Base-by-base conservation (phyloP, 2,113 vertebrate genomes). In the Monarcha castaneiventris region DNA sequence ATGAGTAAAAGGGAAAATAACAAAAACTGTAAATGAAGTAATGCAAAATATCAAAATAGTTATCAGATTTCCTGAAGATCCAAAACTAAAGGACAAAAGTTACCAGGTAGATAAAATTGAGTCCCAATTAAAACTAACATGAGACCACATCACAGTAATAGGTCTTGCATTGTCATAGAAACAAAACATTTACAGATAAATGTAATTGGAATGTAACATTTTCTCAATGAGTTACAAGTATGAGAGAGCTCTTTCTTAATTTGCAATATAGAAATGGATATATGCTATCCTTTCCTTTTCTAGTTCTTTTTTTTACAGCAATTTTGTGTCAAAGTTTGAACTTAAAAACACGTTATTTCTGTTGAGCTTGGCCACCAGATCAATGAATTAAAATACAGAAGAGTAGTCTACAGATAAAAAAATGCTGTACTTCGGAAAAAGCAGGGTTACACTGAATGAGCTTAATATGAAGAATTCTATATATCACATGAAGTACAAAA, bases 101-200 rank as follows among this genome's bases (percentile, higher is more conserved):
- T 98, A 98, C 97, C 97, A 98, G 98, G 90, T 83, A 95, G 96
- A 93, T 91, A 86, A 92, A 96, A 95, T 89, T 95, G 91, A 95
- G 41, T 97, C 79, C 95, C 58, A 97, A 97, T 97, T 96, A 97
- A 96, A 98, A 97, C 88, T 95, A 95, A 95, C 89, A 95, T 83
- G 95, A 96, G 97, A 84, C 72, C 18, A 0, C 73, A 64, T 92
- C 80, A 48, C 89, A 95, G 51, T 62, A 97, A 89, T 41, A 87
- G 77, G 73, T 49, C 87, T 90, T 90, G 64, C 7, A 62, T 62
- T 81, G 75, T 79, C 95, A 87, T 44, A 85, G 76, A 87, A 94
- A 96, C 48, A 89, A 83, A 78, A 90, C 20, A 54, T 75, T 84
- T 72, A 92, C 89, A 93, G 77, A 87, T 41, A 87, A 94, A 67